Conservation (phyloP, 2,113 vertebrate species). For the Cyprinodon brontotheroides region DNA sequence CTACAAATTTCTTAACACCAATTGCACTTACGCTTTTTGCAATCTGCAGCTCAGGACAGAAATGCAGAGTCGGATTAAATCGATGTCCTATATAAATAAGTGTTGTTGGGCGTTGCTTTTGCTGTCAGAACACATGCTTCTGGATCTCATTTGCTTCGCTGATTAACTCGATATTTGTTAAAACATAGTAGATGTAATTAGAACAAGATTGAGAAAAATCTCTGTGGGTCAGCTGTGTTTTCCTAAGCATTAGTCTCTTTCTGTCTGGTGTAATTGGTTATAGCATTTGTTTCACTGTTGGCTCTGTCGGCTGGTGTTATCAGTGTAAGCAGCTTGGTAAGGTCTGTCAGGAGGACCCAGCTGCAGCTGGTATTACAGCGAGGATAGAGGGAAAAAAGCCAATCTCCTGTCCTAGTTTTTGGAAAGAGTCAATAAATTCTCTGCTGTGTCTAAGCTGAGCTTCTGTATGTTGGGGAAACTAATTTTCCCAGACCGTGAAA, state of each 20-base stretch:
- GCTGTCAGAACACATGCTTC: slow-evolving; percentile 40
- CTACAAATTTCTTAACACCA: neutral
- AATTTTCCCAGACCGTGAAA: slow-evolving; percentile 57
- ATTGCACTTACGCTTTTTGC: slow-evolving; percentile 26
- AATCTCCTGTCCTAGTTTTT: slow-evolving; percentile 61
- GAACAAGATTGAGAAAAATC: slow-evolving; percentile 48
- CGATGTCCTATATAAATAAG: slow-evolving; percentile 32
- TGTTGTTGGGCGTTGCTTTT: slow-evolving; percentile 19
- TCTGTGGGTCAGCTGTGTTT: slow-evolving; percentile 55
- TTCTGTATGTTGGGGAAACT: slow-evolving; percentile 50
- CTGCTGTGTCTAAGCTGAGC: slow-evolving; percentile 44
- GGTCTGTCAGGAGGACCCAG: slow-evolving; percentile 52
- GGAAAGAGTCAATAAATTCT: slow-evolving; percentile 61
- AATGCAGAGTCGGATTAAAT: slow-evolving; percentile 33
- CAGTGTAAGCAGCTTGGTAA: slow-evolving; percentile 59
- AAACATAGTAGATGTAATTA: slow-evolving; percentile 62
- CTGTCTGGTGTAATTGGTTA: slow-evolving; percentile 53
- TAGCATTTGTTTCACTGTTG: slow-evolving; percentile 60
- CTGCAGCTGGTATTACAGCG: slow-evolving; percentile 45
- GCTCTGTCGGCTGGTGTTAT: slow-evolving; percentile 58
- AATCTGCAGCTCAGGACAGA: slow-evolving; percentile 30
- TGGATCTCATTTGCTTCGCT: slow-evolving; percentile 40
- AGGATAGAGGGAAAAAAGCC: slow-evolving; percentile 17
- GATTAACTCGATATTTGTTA: slow-evolving; percentile 56
- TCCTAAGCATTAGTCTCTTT: slow-evolving; percentile 41